These are phyloP conservation scores for Adineta ricciae DNA, from an alignment of 2,888 invertebrate genomes.

Conservation along the genomic window DNA sequence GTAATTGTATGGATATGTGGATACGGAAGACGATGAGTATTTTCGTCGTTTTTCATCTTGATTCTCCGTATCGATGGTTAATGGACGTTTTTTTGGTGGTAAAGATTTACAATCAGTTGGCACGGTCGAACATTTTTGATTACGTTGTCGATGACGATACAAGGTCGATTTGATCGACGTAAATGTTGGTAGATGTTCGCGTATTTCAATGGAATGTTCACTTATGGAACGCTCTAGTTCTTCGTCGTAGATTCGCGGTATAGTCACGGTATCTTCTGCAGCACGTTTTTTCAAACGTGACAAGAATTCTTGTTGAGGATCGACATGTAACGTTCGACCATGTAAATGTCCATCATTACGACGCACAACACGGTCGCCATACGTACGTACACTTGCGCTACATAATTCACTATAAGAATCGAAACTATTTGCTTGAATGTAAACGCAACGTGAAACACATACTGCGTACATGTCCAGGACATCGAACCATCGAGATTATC, in stretches of 20 bases:
- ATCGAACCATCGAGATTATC: not conserved
- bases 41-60: not conserved
- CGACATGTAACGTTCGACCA: not conserved
- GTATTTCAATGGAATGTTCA: not conserved
- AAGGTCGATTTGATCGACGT: slow-evolving; percentile 3
- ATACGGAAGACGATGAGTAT: not conserved
- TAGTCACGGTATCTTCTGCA: slow-evolving; percentile 1
- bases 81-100: not conserved
- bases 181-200: slow-evolving; percentile 6
- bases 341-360: slow-evolving; percentile 21
- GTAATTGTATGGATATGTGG: not conserved
- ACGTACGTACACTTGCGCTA: slow-evolving; percentile 16
- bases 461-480: slow-evolving; percentile 19
- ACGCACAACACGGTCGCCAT: slow-evolving; percentile 9
- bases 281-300: slow-evolving; percentile 10
- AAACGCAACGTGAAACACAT: no score
- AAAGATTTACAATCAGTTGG: not conserved
- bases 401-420: not conserved
- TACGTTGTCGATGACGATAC: slow-evolving; percentile 9
- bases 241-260: not conserved
- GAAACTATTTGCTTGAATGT: not conserved
- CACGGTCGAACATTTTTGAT: not conserved
- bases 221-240: not conserved
- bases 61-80: not conserved
- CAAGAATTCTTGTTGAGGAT: slow-evolving; percentile 19